phyloP scores from a whole-genome alignment of 2,113 vertebrate species.

The Micronycteris hirsuta region DNA sequence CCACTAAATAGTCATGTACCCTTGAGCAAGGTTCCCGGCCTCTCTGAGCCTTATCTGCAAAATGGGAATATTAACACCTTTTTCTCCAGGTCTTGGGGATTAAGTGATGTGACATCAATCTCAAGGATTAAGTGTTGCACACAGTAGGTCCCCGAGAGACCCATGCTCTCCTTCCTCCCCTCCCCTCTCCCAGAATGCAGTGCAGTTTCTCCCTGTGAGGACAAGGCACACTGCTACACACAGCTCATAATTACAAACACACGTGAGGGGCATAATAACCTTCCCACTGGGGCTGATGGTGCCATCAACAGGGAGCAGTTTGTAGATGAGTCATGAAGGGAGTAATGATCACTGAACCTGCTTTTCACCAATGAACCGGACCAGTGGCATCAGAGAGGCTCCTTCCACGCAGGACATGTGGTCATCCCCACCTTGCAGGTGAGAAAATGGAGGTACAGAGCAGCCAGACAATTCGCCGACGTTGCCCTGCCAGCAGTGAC shows the following conservation, averaged over 20 bases:
- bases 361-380: background rate
- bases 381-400: background rate
- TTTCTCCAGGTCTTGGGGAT: background rate
- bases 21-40: background rate
- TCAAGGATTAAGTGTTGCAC: background rate
- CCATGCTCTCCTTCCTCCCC: background rate
- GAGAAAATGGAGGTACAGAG: background rate
- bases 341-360: background rate
- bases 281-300: fast-evolving
- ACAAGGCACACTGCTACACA: background rate
- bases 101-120: background rate
- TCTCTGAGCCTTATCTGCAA: background rate
- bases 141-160: too few relatives aligned
- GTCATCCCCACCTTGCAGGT: background rate
- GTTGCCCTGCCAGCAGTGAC: background rate
- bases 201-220: background rate
- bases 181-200: too few relatives aligned
- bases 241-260: background rate
- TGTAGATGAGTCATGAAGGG: background rate
- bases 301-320: background rate
- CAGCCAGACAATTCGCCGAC: background rate
- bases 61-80: background rate
- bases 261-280: background rate
- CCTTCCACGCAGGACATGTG: fast-evolving
- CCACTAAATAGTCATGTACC: background rate